Evolutionary conservation across 2,888 invertebrate genomes (phyloP).

Genomic region (Eurois occulta): DNA sequence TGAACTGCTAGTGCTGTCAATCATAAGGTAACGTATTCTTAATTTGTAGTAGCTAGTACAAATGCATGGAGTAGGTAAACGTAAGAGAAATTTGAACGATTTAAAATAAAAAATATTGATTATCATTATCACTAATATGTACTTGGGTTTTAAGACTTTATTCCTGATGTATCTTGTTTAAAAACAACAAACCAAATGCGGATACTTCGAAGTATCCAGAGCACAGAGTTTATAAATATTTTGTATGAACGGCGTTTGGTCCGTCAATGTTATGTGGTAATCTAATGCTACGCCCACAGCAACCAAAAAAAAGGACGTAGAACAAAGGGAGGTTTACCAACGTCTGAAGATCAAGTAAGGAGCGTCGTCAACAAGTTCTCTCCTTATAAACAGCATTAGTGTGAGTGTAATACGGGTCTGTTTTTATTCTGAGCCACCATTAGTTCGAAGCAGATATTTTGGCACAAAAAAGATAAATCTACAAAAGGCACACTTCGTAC

Average conservation of each 20-base stretch:
- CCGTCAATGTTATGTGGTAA: too few species aligned
- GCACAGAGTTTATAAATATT: too few species aligned
- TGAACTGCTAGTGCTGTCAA: not conserved
- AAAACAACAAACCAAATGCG: not conserved
- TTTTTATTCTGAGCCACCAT: constrained; percentile 49
- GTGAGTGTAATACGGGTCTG: constrained; percentile 34
- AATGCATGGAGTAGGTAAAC: not conserved
- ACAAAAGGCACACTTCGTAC: constrained; percentile 14
- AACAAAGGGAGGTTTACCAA: not conserved
- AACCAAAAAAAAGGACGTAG: not conserved
- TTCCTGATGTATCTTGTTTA: not conserved
- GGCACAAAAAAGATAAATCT: not conserved
- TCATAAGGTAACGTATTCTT: not conserved
- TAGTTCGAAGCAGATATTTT: constrained; percentile 39
- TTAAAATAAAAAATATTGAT: too few species aligned
- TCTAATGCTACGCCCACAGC: not conserved
- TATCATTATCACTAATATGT: not conserved
- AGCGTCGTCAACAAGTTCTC: constrained; percentile 25
- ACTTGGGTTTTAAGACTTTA: not conserved
- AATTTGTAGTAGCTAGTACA: not conserved
- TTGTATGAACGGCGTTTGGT: too few species aligned
- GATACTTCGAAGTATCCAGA: too few species aligned
- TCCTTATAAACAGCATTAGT: constrained; percentile 52
- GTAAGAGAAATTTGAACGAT: not conserved
- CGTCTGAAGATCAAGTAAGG: not conserved